Base-by-base conservation (phyloP, 2,113 vertebrate genomes). In the Apteryx mantelli region DNA sequence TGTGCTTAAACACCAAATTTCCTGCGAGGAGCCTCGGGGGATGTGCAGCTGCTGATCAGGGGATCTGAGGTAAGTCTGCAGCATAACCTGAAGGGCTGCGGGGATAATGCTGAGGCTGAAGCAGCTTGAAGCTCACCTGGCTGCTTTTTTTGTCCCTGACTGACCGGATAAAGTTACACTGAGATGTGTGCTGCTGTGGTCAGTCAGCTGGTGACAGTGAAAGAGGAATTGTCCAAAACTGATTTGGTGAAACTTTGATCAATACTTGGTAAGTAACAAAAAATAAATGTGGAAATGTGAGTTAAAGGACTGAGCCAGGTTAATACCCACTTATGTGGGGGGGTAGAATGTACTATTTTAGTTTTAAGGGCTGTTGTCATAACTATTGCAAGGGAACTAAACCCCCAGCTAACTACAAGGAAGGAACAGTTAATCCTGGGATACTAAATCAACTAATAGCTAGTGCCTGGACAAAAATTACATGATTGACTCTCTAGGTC, bases 371-470 rank as follows among this genome's bases (percentile, higher is more conserved):
- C 13, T 46, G 50, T 46, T 25, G 6, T 25, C 1, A 0, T 4
- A 3, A 18, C 16, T 5, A 2, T 4, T 14, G n/a, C 6, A 2
- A 18, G 48, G 55, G n/a, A 5, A 2, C 32, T 32, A 34, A 34
- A 42, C 69, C 18, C 13, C 2, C 11, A 8, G 34, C 34, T 4
- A 16, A 5, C 18, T 18, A 4, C n/a, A 10, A n/a, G 48, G 42
- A 14, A 38, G 19, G 48, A 50, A 3, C 36, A 52, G 71, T 6
- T 2, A 14, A 5, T 44, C 32, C 30, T 26, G 28, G 17, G 50
- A 4, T 1, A 1, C 34, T 24, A 26, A 46, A 44, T 13, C 4
- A 44, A 32, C 32, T 26, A 2, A 3, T 4, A 44, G 15, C 3
- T 58, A 42, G 60, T 80, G 4, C 20, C 50, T 28, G 25, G 13